Conservation (phyloP, 2,888 invertebrate species). For the Lycocerus yunnanus region DNA sequence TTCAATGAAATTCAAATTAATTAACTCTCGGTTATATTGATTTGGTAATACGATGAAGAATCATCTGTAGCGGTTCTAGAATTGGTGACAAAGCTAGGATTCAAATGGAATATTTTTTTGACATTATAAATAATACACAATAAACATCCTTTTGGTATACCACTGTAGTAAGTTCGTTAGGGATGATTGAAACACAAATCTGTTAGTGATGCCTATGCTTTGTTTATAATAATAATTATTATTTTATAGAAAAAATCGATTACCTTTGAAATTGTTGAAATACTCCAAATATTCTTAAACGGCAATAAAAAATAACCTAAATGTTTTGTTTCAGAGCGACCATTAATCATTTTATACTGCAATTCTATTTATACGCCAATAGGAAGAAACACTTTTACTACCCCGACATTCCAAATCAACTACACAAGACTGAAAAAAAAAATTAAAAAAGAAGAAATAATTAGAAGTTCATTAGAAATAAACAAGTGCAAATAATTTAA, state of each 20-base stretch:
- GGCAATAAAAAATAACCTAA: neutral
- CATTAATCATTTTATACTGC: slow-evolving; percentile 12
- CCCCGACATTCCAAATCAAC: slow-evolving; percentile 12
- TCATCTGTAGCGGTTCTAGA: too few relatives aligned
- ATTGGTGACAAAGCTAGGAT: too few relatives aligned
- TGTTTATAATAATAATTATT: neutral
- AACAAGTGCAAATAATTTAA: slow-evolving; percentile 10
- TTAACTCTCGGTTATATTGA: neutral
- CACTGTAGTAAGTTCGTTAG: too few relatives aligned
- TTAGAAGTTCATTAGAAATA: slow-evolving; percentile 6
- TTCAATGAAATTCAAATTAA: neutral
- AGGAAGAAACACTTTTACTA: neutral
- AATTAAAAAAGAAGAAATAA: neutral
- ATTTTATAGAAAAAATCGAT: neutral
- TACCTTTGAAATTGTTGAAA: neutral
- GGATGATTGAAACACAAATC: neutral
- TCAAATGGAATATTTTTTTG: too few relatives aligned
- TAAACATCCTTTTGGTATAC: too few relatives aligned
- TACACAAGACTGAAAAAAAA: neutral
- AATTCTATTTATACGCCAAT: slow-evolving; percentile 9
- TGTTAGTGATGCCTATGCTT: neutral
- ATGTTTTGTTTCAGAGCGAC: slow-evolving; percentile 13
- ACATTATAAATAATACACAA: too few relatives aligned
- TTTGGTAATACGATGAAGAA: neutral
- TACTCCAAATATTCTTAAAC: neutral